Percentiles rank a stretch among this genome's conserved stretches.
These are phyloP conservation scores for Bryconaethiops microstoma DNA, from an alignment of 2,797 vertebrate species.

Conservation along the genomic window DNA sequence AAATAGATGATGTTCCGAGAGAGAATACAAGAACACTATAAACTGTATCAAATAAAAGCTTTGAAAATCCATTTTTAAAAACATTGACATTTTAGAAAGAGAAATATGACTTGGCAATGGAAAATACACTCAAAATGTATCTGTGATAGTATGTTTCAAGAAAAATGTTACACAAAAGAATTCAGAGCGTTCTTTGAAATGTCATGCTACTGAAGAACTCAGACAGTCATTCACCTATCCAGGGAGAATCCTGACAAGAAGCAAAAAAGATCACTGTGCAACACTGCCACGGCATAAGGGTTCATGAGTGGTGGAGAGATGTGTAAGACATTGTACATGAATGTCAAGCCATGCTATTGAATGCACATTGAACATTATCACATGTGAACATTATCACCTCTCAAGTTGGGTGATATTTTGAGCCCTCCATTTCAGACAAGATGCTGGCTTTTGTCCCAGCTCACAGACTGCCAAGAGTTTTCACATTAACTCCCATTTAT, in stretches of 20 bases:
- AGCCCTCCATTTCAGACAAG: background rate
- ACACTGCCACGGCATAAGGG: background rate
- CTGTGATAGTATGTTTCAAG: too few relatives aligned
- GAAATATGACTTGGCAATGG: too few relatives aligned
- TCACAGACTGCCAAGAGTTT: conserved; percentile 69
- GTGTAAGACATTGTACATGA: background rate
- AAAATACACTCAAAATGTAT: too few relatives aligned
- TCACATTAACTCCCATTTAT: conserved; percentile 44
- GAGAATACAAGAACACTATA: too few relatives aligned
- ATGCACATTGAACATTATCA: conserved; percentile 62
- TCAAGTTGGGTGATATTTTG: conserved; percentile 68
- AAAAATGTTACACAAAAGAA: background rate
- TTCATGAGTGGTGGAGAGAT: background rate
- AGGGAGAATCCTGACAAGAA: background rate
- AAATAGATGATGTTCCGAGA: too few relatives aligned
- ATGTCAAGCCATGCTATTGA: background rate
- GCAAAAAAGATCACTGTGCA: background rate
- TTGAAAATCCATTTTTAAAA: too few relatives aligned
- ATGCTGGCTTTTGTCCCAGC: conserved; percentile 35
- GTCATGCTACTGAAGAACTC: background rate
- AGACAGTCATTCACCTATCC: background rate
- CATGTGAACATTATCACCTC: conserved; percentile 67
- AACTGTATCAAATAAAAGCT: too few relatives aligned
- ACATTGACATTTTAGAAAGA: background rate
- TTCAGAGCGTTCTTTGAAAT: background rate